Evolutionary conservation across 2,797 vertebrate species (phyloP).

Genomic region (Rhinella marina): DNA sequence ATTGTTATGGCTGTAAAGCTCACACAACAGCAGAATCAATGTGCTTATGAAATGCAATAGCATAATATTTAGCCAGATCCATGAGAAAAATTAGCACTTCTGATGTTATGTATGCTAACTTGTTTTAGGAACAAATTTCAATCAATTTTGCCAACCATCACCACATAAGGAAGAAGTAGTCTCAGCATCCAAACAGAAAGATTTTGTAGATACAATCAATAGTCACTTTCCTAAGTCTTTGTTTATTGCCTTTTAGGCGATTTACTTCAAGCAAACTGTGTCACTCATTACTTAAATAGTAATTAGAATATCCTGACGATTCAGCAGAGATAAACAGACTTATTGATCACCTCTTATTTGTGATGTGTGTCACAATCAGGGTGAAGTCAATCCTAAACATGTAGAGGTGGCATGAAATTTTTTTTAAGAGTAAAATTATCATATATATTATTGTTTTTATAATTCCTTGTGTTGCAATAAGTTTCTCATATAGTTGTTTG

Average conservation of each 20-base stretch:
- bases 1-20: not conserved
- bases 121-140: constrained; percentile 2
- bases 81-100: constrained; percentile 3
- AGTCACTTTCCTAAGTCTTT: constrained; percentile 32
- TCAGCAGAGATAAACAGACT: constrained; percentile 45
- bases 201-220: constrained; percentile 48
- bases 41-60: not conserved
- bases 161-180: not conserved
- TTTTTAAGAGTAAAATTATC: not conserved
- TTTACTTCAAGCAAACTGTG: constrained; percentile 46
- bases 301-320: constrained; percentile 54
- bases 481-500: too few species aligned
- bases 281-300: constrained; percentile 53
- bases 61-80: constrained; percentile 7
- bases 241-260: constrained; percentile 47
- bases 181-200: constrained; percentile 18
- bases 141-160: constrained; percentile 18
- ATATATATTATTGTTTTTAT: not conserved
- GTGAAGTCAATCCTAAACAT: not conserved
- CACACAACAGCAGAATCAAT: constrained; percentile 40
- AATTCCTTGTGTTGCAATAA: not conserved
- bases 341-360: constrained; percentile 45
- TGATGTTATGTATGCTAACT: not conserved
- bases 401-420: not conserved
- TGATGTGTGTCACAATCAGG: constrained; percentile 7